Conservation (phyloP, 1,140 invertebrate species). For the Drosophila bocki region DNA sequence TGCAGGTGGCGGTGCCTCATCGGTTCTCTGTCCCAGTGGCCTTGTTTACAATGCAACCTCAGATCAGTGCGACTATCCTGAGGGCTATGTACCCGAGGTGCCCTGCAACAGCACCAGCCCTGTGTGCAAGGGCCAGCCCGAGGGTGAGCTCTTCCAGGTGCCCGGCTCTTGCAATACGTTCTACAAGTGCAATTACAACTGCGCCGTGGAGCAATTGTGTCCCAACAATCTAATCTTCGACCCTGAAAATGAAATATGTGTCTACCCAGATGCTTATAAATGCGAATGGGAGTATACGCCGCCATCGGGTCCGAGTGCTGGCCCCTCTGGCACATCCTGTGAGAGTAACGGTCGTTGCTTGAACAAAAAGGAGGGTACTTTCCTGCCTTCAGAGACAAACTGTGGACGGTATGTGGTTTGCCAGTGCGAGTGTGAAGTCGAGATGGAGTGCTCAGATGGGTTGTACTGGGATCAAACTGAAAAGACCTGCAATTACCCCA, state of each 20-base stretch:
- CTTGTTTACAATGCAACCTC: constrained; percentile 64
- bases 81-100: constrained; percentile 55
- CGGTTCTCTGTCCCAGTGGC: constrained; percentile 32
- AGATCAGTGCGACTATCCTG: constrained; percentile 58
- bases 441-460: constrained; percentile 35
- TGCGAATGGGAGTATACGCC: constrained; percentile 57
- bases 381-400: constrained; percentile 35
- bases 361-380: constrained; percentile 33
- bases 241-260: not conserved
- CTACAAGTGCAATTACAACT: constrained; percentile 70
- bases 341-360: constrained; percentile 60
- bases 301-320: constrained; percentile 59
- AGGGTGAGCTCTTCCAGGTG: constrained; percentile 58
- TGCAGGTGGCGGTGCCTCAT: not conserved
- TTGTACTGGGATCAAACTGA: constrained; percentile 46
- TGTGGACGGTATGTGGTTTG: constrained; percentile 53
- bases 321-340: constrained; percentile 65
- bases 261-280: constrained; percentile 48
- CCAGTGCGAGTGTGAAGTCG: constrained; percentile 69
- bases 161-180: constrained; percentile 63
- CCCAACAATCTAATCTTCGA: constrained; percentile 65
- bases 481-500: constrained; percentile 45
- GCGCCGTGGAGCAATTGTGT: constrained; percentile 64
- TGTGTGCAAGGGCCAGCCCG: constrained; percentile 48
- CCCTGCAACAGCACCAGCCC: constrained; percentile 35